phyloP scores from a whole-genome alignment of 2,888 invertebrate genomes.

The Alentia gelatinosa region DNA sequence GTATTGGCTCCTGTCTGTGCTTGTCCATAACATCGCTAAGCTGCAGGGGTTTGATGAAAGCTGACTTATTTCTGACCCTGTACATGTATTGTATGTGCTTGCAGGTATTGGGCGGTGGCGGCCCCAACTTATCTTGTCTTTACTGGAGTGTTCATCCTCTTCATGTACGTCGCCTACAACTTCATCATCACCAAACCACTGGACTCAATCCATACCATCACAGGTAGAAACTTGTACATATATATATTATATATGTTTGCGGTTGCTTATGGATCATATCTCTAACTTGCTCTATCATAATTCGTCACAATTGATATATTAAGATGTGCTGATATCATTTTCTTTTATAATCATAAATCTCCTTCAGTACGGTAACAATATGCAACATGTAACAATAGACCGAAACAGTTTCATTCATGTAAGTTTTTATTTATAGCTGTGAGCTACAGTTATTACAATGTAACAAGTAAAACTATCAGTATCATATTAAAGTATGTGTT shows the following conservation, averaged over 20 bases:
- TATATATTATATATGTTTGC: too few species aligned
- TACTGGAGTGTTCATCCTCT: conserved; percentile 88
- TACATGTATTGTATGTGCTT: conserved; percentile 37
- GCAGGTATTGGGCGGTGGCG: conserved; percentile 90
- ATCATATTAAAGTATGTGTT: background rate
- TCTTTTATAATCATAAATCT: background rate
- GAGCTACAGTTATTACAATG: too few species aligned
- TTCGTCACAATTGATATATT: background rate
- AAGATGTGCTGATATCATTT: background rate
- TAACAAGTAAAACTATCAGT: too few species aligned
- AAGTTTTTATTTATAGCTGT: too few species aligned
- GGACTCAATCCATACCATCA: conserved; percentile 75
- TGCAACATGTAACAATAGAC: too few species aligned
- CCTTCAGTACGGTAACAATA: too few species aligned
- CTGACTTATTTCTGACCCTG: background rate
- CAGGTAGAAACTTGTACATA: too few species aligned
- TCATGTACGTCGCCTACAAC: conserved; percentile 88
- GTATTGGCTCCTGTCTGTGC: too few species aligned
- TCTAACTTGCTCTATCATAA: background rate
- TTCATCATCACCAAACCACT: conserved; percentile 86
- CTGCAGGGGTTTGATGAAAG: background rate
- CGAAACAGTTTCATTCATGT: too few species aligned
- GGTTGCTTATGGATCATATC: background rate
- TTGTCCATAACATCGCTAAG: too few species aligned
- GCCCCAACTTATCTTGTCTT: conserved; percentile 90